Evolutionary conservation across 1,140 invertebrate species (phyloP), one percentile per base, ranked within the genome.

Genomic region (Potamilus streckersoni): DNA sequence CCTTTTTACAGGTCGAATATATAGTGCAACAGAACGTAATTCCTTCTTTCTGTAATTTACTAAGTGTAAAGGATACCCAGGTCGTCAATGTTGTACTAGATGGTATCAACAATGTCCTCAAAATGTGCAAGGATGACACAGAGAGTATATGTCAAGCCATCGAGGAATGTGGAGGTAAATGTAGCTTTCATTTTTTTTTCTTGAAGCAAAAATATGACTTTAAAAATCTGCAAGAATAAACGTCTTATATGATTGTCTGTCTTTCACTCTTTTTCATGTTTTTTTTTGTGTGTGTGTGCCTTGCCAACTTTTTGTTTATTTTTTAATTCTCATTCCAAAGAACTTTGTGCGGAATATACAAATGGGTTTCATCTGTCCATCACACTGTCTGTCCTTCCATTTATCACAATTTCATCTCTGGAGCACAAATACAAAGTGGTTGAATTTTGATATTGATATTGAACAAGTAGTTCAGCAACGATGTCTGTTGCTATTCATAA

Each of bases 11-110:
- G 85, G 92, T 95, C 8, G 93, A 94, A 1, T 93, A 94, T 81
- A 92, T 99, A 78, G 96, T 99, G 68, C 92, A 94, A 82, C 93
- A 95, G 86, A 96, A 96, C 23, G 96, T 97, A 14, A 95, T 99
- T 79, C 93, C 93, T 66, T 89, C 90, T 31, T 88, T 90, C 78
- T 90, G 90, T 79, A 85, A 88, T 57, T 80, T 90, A 56, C 81
- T 91, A 27, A 79, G 76, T 73, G 87, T 88, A 19, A 89, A 90
- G 68, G 90, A 90, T 79, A 80, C 87, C 20, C 89, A 91, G 78
- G 87, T 90, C 27, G 84, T 90, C 16, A 86, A 89, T 68, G 90
- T 91, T 17, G 89, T 90, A 13, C 79, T 91, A 17, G 90, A 91
- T 82, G 90, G 88, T 19, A 84, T 91, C 62, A 88, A 88, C 78